phyloP scores from a whole-genome alignment of 2,113 vertebrate species.

The Willisornis vidua region DNA sequence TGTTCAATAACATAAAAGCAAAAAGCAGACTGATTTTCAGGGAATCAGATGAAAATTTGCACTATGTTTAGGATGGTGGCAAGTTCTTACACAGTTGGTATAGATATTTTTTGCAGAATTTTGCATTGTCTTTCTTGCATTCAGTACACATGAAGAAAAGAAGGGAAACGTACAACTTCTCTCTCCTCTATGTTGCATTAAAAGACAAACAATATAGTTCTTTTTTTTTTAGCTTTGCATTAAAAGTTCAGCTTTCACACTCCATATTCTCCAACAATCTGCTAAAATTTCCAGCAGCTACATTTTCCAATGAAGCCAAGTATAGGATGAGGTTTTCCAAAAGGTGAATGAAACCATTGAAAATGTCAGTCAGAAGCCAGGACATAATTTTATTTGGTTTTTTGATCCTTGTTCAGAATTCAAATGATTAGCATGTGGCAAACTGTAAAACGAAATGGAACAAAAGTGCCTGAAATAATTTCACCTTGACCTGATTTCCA shows the following conservation, averaged over 20 bases:
- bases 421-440: conserved; percentile 47
- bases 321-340: conserved; percentile 23
- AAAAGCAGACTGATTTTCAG: neutral
- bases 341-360: conserved; percentile 57
- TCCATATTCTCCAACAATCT: neutral
- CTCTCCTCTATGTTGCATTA: neutral
- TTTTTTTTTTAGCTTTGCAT: neutral
- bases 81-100: neutral
- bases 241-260: neutral
- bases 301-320: conserved; percentile 5
- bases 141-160: neutral
- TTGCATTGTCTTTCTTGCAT: accelerated
- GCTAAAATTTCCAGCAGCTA: conserved; percentile 41
- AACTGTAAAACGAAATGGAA: conserved; percentile 61
- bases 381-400: conserved; percentile 42
- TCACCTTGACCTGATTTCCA: conserved; percentile 73
- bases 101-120: neutral
- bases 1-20: neutral
- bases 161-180: neutral
- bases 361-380: conserved; percentile 61
- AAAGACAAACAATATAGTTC: neutral
- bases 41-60: neutral
- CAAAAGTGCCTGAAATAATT: conserved; percentile 69
- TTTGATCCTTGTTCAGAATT: conserved; percentile 44
- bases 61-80: neutral